A percentile compares a stretch with the other conserved stretches of the same genome.
phyloP scores from a whole-genome alignment of 2,113 vertebrate species.

The Silurus meridionalis region DNA sequence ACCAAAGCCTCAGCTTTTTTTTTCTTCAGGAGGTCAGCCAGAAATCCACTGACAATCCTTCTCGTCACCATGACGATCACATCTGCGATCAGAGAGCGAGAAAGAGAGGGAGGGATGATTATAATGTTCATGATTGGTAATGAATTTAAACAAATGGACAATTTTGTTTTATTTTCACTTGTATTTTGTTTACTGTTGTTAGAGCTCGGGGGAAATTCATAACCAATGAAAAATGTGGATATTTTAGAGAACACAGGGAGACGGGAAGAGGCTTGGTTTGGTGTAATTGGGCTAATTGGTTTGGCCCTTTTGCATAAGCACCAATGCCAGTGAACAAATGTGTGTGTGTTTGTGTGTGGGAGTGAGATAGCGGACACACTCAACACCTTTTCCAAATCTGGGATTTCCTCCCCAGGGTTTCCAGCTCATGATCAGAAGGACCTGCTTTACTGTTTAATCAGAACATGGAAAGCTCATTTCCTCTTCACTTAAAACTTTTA shows the following conservation, averaged over 20 bases:
- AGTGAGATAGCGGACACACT: constrained; percentile 11
- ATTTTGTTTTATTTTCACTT: too few species aligned
- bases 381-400: constrained; percentile 24
- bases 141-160: background rate
- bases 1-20: background rate
- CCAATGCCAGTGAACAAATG: background rate
- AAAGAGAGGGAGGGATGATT: background rate
- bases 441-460: background rate
- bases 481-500: constrained; percentile 2
- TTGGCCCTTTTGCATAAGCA: constrained; percentile 27
- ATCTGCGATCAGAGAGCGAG: background rate
- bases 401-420: constrained; percentile 19
- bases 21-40: constrained; percentile 1
- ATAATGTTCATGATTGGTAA: background rate
- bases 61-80: constrained; percentile 6
- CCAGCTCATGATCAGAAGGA: background rate
- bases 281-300: constrained; percentile 45
- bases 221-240: background rate
- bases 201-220: background rate
- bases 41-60: background rate
- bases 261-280: constrained; percentile 2
- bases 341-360: background rate
- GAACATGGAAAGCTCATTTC: constrained; percentile 20
- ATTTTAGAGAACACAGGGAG: background rate
- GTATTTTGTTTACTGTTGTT: background rate